A percentile compares a stretch with the other conserved stretches of the same genome.
phyloP scores from a whole-genome alignment of 2,888 invertebrate species.

The Phania funesta region DNA sequence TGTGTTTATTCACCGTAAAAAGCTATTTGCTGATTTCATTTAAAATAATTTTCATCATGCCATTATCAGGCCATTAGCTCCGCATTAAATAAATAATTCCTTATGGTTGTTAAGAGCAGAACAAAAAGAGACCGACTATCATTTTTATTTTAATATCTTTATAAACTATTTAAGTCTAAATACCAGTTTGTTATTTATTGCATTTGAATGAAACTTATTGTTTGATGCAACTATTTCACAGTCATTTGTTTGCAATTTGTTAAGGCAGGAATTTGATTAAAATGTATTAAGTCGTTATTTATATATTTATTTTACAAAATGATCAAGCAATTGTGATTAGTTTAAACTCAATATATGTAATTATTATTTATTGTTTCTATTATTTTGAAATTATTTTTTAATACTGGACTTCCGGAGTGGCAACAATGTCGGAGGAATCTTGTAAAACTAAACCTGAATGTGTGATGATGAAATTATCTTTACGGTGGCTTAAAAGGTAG shows the following conservation, averaged over 20 bases:
- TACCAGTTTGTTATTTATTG: conserved; percentile 9
- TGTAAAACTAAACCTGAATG: neutral
- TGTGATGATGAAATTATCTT: neutral
- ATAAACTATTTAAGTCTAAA: conserved; percentile 1
- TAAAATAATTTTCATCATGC: neutral
- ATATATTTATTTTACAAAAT: neutral
- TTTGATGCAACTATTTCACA: conserved; percentile 13
- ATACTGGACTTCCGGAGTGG: conserved; percentile 21
- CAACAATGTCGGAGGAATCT: neutral
- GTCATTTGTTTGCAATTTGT: conserved; percentile 17
- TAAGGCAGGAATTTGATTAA: conserved; percentile 1
- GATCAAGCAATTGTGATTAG: conserved; percentile 5
- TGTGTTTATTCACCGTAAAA: neutral
- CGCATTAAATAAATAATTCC: conserved; percentile 10
- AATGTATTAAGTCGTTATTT: conserved; percentile 15
- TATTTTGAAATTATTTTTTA: conserved; percentile 10
- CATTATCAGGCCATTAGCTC: conserved; percentile 38
- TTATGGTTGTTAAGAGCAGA: neutral
- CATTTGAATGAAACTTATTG: conserved; percentile 27
- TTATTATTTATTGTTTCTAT: neutral
- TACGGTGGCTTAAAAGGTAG: no score
- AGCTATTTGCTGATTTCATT: neutral
- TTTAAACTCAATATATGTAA: neutral
- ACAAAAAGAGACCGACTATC: neutral
- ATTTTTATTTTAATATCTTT: neutral